Conservation (phyloP, 2,113 vertebrate genomes). For the Alectura lathami region DNA sequence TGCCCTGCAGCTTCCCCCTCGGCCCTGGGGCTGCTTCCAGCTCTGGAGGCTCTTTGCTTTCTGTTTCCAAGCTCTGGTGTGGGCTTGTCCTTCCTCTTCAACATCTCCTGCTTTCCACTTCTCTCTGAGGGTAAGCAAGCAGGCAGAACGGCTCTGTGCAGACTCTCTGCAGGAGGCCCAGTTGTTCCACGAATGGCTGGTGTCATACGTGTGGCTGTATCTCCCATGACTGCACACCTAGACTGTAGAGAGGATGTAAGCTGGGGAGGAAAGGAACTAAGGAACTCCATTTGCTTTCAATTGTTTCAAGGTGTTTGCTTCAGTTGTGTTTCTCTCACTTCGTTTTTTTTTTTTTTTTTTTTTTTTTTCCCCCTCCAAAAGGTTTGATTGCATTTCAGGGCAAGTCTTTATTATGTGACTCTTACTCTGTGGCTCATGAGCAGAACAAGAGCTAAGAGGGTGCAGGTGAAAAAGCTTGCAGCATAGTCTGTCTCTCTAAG, state of each 20-base stretch:
- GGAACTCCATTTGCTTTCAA: not conserved
- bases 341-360: too few relatives aligned
- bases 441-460: not conserved
- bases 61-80: not conserved
- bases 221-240: not conserved
- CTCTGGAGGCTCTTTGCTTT: not conserved
- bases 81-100: not conserved
- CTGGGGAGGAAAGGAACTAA: not conserved
- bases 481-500: not conserved
- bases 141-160: not conserved
- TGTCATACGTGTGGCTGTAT: fast-evolving
- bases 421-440: not conserved
- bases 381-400: not conserved
- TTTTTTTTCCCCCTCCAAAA: not conserved
- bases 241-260: not conserved
- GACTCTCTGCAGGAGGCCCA: not conserved
- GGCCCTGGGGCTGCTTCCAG: not conserved
- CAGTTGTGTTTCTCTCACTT: not conserved
- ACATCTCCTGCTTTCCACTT: not conserved
- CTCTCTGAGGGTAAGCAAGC: not conserved
- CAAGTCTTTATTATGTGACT: not conserved
- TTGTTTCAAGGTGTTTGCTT: not conserved
- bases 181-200: fast-evolving
- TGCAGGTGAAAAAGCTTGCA: not conserved
- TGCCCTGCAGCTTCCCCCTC: not conserved